Evolutionary conservation across 2,888 invertebrate species (phyloP).

Genomic region (Sclerodermus sp.): DNA sequence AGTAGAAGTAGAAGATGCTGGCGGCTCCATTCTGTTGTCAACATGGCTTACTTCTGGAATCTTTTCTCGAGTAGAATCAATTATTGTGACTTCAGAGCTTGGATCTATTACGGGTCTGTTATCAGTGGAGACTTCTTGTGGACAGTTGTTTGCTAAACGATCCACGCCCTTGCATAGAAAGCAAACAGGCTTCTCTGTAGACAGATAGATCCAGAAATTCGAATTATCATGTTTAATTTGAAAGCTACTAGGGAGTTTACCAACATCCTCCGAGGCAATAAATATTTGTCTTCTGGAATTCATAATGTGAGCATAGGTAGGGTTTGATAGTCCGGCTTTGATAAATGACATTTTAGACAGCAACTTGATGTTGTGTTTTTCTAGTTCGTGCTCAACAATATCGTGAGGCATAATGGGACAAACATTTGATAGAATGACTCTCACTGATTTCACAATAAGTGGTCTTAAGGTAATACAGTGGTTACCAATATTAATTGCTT

Average conservation of each 20-base stretch:
- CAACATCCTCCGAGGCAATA: constrained; percentile 4
- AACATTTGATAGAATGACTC: constrained; percentile 14
- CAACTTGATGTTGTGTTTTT: constrained; percentile 1
- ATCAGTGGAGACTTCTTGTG: background rate
- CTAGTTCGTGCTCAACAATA: constrained; percentile 2
- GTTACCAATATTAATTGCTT: too few species aligned
- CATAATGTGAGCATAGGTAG: constrained; percentile 6
- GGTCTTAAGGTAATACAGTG: too few species aligned
- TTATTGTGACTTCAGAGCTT: too few species aligned
- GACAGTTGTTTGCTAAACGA: constrained; percentile 5
- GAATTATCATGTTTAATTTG: constrained; percentile 8
- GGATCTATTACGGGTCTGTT: background rate
- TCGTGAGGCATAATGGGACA: constrained; percentile 12
- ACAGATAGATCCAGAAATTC: constrained; percentile 7
- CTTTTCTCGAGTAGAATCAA: too few species aligned
- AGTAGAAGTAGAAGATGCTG: too few species aligned
- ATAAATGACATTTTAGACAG: constrained; percentile 7
- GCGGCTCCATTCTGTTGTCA: too few species aligned
- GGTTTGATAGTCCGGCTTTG: background rate
- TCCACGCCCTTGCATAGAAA: constrained; percentile 8
- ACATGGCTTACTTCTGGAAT: too few species aligned
- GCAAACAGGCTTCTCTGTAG: constrained; percentile 4
- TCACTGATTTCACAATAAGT: too few species aligned
- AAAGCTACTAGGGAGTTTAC: constrained; percentile 6
- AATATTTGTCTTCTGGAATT: constrained; percentile 11